Conservation (phyloP, 2,888 invertebrate species). For the Chorisops tibialis region DNA sequence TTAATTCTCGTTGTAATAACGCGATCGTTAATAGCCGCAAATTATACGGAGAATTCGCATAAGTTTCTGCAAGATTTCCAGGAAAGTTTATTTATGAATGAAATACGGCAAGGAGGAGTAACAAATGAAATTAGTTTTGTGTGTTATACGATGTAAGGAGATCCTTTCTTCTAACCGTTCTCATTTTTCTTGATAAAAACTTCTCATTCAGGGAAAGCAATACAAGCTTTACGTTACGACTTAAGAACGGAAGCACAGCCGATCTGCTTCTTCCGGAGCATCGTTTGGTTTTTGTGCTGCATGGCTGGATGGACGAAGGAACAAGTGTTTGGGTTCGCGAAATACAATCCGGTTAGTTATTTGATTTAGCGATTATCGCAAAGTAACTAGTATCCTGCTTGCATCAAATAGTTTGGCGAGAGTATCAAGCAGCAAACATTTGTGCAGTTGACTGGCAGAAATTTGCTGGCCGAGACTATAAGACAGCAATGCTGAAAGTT, state of each 20-base stretch:
- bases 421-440: constrained; percentile 43
- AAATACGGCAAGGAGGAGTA: background rate
- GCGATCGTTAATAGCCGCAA: background rate
- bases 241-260: constrained; percentile 45
- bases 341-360: constrained; percentile 41
- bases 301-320: constrained; percentile 49
- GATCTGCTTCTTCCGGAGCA: constrained; percentile 40
- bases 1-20: too few species aligned
- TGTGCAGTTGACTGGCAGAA: constrained; percentile 50
- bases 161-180: background rate
- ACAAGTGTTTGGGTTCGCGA: constrained; percentile 48
- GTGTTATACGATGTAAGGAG: constrained; percentile 14
- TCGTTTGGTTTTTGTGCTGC: constrained; percentile 46
- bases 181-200: background rate
- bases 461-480: constrained; percentile 45
- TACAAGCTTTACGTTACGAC: constrained; percentile 42
- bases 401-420: constrained; percentile 44
- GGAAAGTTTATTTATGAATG: constrained; percentile 4
- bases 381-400: constrained; percentile 13
- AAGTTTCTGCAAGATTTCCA: background rate
- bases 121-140: background rate
- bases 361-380: background rate
- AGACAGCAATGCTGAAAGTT: constrained; percentile 46
- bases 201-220: constrained; percentile 36
- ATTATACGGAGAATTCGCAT: background rate